Evolutionary conservation across 2,797 vertebrate species (phyloP), one percentile per base, ranked within the genome.

Genomic region (Alfaro cultratus): DNA sequence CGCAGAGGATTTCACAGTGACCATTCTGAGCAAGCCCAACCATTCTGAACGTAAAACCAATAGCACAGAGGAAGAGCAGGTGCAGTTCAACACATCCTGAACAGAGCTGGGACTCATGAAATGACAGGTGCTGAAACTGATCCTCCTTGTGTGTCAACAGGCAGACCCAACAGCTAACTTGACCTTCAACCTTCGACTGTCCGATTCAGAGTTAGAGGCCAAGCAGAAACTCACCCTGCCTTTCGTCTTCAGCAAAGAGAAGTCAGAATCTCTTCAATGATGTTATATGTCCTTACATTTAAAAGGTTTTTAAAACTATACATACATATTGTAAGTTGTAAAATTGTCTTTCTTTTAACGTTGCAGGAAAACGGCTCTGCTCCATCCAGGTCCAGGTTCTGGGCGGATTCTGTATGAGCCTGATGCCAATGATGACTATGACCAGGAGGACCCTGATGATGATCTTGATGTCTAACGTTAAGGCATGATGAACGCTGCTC

Each of bases 361-460:
- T 47, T 9, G 1, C 85, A 97, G 97, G 85, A 96, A 96, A 87
- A 95, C 92, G 0, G 95, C 96, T 77, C 87, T 97, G 45, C 94
- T 97, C 6, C 93, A 91, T 67, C 87, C 89, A 0, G 89, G 93
- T 0, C 86, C 90, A 0, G 93, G 96, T 34, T 92, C 94, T 6
- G 96, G 96, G 53, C 90, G 91, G 67, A 97, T 97, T 81, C 77
- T 93, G 34, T 97, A 97, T 3, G 95, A 96, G 74, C 96, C 96
- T 0, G 96, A 97, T 67, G 94, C 95, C 1, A 93, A 91, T 4
- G 96, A 97, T 31, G 96, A 97, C 88, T 94, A 95, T 43, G 97
- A 97, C 76, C 95, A 96, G 15, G 97, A 97, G 73, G 97, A 97
- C 77, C 97, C 97, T 0, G 97, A 97, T 75, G 96, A 97, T 74